These are phyloP conservation scores for Phocides pigmalion DNA, from an alignment of 1,140 invertebrate species.

Conservation along the genomic window DNA sequence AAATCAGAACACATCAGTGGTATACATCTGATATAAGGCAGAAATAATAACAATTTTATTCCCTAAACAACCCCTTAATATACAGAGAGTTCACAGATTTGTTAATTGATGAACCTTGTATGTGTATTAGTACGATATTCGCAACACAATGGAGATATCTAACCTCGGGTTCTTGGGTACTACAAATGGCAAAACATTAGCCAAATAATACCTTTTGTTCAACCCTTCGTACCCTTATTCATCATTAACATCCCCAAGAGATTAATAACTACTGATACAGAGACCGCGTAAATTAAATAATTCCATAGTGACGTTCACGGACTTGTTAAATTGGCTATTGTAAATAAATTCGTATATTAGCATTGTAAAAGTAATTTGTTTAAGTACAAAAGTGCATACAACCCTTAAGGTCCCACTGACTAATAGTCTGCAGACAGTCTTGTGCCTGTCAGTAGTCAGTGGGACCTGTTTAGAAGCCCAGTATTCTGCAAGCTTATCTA, in stretches of 20 bases:
- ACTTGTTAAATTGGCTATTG: neutral
- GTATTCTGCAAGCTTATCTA: too few species aligned
- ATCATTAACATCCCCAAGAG: slow-evolving; percentile 24
- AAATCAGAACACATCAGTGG: too few species aligned
- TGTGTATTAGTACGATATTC: slow-evolving; percentile 11
- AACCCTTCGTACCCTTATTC: slow-evolving; percentile 22
- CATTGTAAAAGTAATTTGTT: too few species aligned
- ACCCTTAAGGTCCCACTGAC: too few species aligned
- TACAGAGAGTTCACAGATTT: slow-evolving; percentile 21
- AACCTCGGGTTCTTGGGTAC: slow-evolving; percentile 13
- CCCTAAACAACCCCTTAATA: slow-evolving; percentile 17
- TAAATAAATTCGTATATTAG: too few species aligned
- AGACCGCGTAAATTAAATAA: neutral
- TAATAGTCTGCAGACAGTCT: too few species aligned
- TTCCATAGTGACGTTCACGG: neutral
- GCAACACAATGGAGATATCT: slow-evolving; percentile 14
- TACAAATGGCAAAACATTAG: slow-evolving; percentile 31
- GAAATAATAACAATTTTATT: neutral
- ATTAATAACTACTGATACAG: slow-evolving; percentile 29
- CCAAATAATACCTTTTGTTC: slow-evolving; percentile 31
- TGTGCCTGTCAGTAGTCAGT: too few species aligned
- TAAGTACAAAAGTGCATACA: too few species aligned
- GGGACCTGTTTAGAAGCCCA: too few species aligned
- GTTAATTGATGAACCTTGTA: slow-evolving; percentile 29
- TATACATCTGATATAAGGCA: too few species aligned